These are phyloP conservation scores for Hermodice carunculata DNA, from an alignment of 2,888 invertebrate genomes.

Conservation along the genomic window DNA sequence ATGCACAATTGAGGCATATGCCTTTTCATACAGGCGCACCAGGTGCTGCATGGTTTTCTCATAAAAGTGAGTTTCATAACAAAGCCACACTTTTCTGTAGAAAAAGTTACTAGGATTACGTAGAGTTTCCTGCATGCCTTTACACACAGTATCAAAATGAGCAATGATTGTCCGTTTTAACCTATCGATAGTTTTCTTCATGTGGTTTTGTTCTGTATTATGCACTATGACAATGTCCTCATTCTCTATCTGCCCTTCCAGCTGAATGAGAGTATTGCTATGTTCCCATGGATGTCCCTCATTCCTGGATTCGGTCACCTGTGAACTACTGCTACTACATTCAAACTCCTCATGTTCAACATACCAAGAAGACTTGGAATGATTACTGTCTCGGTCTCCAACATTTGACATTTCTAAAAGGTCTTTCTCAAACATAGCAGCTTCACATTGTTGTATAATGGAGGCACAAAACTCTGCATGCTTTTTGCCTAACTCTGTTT, in stretches of 20 bases:
- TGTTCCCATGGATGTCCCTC: too few relatives aligned
- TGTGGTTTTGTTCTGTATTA: constrained; percentile 5
- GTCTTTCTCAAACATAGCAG: constrained; percentile 19
- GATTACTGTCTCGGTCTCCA: too few relatives aligned
- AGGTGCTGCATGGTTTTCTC: constrained; percentile 45
- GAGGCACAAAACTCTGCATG: constrained; percentile 34
- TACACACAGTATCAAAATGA: constrained; percentile 26
- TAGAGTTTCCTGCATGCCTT: constrained; percentile 19
- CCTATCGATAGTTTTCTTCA: constrained; percentile 18
- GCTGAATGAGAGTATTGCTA: constrained; percentile 14
- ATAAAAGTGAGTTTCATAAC: constrained; percentile 57
- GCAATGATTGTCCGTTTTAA: constrained; percentile 15
- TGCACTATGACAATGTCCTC: constrained; percentile 23
- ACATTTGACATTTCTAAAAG: constrained; percentile 14
- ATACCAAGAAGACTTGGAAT: too few relatives aligned
- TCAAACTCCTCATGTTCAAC: background rate
- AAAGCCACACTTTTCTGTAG: constrained; percentile 51
- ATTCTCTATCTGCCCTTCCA: constrained; percentile 15
- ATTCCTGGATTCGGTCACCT: background rate
- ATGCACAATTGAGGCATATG: constrained; percentile 40
- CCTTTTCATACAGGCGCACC: constrained; percentile 47
- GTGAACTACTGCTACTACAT: background rate
- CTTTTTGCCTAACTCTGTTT: background rate
- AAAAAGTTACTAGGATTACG: constrained; percentile 1
- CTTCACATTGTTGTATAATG: constrained; percentile 32